Evolutionary conservation across 2,113 vertebrate genomes (phyloP).

Genomic region (Gallinago jamesoni): DNA sequence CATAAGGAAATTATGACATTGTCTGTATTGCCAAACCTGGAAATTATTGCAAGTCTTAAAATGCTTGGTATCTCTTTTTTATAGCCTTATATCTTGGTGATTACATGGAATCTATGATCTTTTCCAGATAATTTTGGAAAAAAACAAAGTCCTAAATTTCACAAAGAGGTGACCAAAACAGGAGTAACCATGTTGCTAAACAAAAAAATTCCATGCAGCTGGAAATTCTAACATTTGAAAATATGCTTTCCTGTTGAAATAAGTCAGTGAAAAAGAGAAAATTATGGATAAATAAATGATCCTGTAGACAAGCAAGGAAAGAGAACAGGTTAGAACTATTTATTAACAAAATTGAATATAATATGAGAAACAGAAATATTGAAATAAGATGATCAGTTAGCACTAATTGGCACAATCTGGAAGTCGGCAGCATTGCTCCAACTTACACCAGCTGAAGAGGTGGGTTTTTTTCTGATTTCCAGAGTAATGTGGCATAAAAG

Average conservation of each 20-base stretch:
- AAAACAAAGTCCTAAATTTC: neutral
- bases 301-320: neutral
- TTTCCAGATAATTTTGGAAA: neutral
- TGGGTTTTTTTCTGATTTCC: neutral
- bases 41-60: neutral
- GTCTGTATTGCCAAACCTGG: slow-evolving; percentile 15
- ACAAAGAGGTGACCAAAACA: neutral
- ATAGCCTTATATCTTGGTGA: neutral
- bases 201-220: neutral
- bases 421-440: neutral
- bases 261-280: neutral
- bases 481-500: neutral
- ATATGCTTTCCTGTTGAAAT: fast-evolving
- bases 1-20: slow-evolving; percentile 45
- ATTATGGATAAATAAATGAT: neutral
- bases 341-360: neutral
- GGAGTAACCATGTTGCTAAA: neutral
- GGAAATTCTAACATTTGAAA: neutral
- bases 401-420: neutral
- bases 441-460: neutral
- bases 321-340: neutral
- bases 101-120: neutral
- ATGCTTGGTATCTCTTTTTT: neutral
- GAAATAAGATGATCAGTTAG: neutral
- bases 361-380: neutral